Conservation (phyloP, 2,888 invertebrate genomes). For the Icerya purchasi region DNA sequence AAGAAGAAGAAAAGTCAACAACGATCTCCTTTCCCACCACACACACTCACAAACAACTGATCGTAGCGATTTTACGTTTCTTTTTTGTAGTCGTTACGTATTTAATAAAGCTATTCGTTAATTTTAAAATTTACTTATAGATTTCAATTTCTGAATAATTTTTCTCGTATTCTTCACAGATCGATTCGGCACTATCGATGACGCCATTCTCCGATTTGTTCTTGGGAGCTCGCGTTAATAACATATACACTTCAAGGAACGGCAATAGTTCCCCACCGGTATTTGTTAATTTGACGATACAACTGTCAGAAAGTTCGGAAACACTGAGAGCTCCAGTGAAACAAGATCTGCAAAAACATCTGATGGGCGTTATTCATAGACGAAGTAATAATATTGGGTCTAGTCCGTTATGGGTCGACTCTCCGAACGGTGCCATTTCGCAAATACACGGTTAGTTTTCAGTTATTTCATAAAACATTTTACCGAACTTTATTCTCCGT, state of each 20-base stretch:
- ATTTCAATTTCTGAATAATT: not conserved
- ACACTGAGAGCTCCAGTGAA: conserved; percentile 29
- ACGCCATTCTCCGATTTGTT: conserved; percentile 75
- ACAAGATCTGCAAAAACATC: conserved; percentile 58
- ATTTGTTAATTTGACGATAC: conserved; percentile 63
- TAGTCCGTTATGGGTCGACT: conserved; percentile 64
- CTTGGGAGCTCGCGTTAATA: conserved; percentile 56
- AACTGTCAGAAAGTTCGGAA: conserved; percentile 53
- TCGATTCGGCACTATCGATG: conserved; percentile 80
- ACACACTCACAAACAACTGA: too few relatives aligned
- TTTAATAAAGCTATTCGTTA: not conserved
- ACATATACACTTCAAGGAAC: conserved; percentile 35
- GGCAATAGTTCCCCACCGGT: conserved; percentile 33
- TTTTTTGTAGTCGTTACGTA: not conserved
- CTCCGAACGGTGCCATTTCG: conserved; percentile 55
- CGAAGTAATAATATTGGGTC: conserved; percentile 73
- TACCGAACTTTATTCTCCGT: too few relatives aligned
- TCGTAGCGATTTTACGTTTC: too few relatives aligned
- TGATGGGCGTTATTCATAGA: conserved; percentile 59
- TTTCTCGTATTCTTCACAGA: conserved; percentile 28
- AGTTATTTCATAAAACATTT: too few relatives aligned
- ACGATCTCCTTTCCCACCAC: too few relatives aligned
- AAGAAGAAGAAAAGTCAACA: too few relatives aligned
- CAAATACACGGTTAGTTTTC: conserved; percentile 46
- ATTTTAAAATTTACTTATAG: not conserved